These are phyloP conservation scores for Seladonia tumulorum DNA, from an alignment of 2,888 invertebrate genomes.

Conservation along the genomic window DNA sequence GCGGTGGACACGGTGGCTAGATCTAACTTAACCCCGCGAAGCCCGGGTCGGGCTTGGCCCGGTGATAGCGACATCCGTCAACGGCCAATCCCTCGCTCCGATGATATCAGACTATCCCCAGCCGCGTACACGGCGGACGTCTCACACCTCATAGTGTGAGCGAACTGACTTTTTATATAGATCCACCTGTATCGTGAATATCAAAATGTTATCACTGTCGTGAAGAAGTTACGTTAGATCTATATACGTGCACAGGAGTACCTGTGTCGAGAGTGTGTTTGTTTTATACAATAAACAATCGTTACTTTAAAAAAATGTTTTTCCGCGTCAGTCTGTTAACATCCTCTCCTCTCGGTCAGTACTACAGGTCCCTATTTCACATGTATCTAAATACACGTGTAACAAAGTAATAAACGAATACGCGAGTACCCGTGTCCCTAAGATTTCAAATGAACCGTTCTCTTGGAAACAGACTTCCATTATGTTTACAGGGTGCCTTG, in stretches of 20 bases:
- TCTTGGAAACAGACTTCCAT: too few species aligned
- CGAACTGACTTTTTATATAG: slow-evolving; percentile 8
- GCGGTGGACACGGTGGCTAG: slow-evolving; percentile 88
- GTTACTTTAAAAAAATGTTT: slow-evolving; percentile 32
- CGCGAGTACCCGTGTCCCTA: neutral
- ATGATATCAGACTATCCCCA: slow-evolving; percentile 85
- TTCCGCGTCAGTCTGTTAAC: neutral
- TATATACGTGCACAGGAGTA: slow-evolving; percentile 6
- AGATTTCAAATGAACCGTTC: too few species aligned
- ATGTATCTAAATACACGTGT: neutral
- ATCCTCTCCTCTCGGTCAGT: neutral
- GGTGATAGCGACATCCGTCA: slow-evolving; percentile 88
- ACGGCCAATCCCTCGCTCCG: slow-evolving; percentile 86
- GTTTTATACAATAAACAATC: slow-evolving; percentile 60
- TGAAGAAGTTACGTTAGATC: slow-evolving; percentile 30
- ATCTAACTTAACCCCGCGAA: slow-evolving; percentile 84
- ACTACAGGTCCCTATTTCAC: neutral
- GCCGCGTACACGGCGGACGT: slow-evolving; percentile 93
- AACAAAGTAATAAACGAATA: neutral
- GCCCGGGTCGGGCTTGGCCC: slow-evolving; percentile 89
- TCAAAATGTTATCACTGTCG: slow-evolving; percentile 36
- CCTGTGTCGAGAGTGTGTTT: slow-evolving; percentile 39
- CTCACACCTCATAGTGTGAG: slow-evolving; percentile 91
- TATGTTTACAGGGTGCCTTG: too few species aligned
- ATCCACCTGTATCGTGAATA: slow-evolving; percentile 30